Conservation (phyloP, 2,888 invertebrate species). For the Eurytoma californica region DNA sequence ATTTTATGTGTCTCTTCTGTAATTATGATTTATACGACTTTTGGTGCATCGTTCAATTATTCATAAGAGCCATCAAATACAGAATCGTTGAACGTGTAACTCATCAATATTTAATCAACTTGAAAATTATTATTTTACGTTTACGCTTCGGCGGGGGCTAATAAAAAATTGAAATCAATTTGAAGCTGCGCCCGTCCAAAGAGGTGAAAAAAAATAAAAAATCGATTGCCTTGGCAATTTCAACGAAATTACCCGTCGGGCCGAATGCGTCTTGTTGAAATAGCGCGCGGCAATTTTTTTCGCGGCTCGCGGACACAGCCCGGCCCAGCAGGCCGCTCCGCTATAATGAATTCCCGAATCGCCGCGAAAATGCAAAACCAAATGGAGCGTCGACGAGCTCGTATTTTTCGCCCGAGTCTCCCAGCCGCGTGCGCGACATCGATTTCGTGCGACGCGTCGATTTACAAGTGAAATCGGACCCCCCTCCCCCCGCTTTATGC, state of each 20-base stretch:
- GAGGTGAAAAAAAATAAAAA: too few species aligned
- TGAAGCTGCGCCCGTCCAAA: too few species aligned
- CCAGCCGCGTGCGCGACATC: constrained; percentile 29
- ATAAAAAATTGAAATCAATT: too few species aligned
- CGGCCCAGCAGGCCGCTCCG: background rate
- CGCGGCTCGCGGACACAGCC: background rate
- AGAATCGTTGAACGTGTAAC: too few species aligned
- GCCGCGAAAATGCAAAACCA: constrained; percentile 39
- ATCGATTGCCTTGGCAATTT: constrained; percentile 14
- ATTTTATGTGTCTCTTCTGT: too few species aligned
- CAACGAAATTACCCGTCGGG: constrained; percentile 14
- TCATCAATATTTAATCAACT: background rate
- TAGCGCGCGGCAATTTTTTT: constrained; percentile 33
- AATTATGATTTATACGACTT: too few species aligned
- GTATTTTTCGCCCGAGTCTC: constrained; percentile 47
- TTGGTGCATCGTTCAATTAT: too few species aligned
- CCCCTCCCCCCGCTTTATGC: constrained; percentile 2
- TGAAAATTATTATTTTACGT: background rate
- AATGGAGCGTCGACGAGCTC: background rate
- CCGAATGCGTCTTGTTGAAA: constrained; percentile 44
- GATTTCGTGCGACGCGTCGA: constrained; percentile 37
- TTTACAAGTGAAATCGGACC: constrained; percentile 49
- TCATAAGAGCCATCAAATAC: too few species aligned
- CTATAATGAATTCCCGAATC: constrained; percentile 34
- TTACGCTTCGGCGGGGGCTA: too few species aligned